Evolutionary conservation across 2,113 vertebrate genomes (phyloP).

Genomic region (Sialia sialis): DNA sequence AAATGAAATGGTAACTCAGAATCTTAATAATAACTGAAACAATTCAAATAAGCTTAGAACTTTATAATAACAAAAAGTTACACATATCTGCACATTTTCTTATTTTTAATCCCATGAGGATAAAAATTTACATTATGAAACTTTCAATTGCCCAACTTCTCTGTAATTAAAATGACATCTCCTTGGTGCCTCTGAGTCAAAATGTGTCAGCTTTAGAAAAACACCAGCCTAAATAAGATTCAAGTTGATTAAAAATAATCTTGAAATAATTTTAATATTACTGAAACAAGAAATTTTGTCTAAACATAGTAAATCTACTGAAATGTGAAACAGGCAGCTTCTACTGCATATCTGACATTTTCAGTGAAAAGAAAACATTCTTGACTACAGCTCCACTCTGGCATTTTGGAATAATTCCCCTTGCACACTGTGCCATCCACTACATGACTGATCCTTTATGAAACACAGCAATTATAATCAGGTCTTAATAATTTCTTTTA

Average conservation of each 20-base stretch:
- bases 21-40: background rate
- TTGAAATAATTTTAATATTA: background rate
- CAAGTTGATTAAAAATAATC: background rate
- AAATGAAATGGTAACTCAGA: background rate
- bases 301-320: background rate
- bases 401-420: background rate
- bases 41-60: background rate
- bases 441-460: background rate
- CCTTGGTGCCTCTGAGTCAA: background rate
- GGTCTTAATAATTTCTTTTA: background rate
- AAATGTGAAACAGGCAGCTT: background rate
- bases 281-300: background rate
- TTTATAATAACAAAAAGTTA: background rate
- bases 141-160: background rate
- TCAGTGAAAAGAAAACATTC: background rate
- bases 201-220: background rate
- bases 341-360: background rate
- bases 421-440: background rate
- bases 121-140: background rate
- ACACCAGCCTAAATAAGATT: background rate
- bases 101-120: background rate
- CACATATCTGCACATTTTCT: background rate
- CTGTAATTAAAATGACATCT: background rate
- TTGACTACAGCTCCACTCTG: background rate
- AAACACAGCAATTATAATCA: background rate